Evolutionary conservation across 2,888 invertebrate species (phyloP).

Genomic region (Capitulum mitella): DNA sequence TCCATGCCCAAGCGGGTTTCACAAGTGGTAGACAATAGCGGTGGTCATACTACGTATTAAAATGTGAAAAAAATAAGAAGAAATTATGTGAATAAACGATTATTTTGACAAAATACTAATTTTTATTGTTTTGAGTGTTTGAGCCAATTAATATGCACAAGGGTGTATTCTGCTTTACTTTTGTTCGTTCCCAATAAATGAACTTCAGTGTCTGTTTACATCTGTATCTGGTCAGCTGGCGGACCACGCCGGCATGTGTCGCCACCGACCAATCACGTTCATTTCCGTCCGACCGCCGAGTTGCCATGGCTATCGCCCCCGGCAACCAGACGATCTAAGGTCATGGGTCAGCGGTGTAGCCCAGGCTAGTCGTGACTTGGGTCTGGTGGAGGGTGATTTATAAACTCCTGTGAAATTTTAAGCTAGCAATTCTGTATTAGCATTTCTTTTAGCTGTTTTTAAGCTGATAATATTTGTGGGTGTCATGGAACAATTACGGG

Average conservation of each 20-base stretch:
- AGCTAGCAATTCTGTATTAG: not conserved
- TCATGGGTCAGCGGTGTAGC: not conserved
- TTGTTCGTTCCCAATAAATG: too few relatives aligned
- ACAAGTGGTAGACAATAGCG: too few relatives aligned
- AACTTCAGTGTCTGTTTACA: too few relatives aligned
- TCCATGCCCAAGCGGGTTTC: too few relatives aligned
- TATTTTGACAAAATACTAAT: too few relatives aligned
- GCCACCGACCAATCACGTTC: not conserved
- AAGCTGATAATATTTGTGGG: not conserved
- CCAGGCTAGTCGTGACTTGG: not conserved
- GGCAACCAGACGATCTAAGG: not conserved
- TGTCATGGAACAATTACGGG: conserved; percentile 14
- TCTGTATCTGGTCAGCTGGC: not conserved
- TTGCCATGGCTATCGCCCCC: not conserved
- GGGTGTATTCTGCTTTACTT: too few relatives aligned
- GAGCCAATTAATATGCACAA: too few relatives aligned
- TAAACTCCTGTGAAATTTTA: not conserved
- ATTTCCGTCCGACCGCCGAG: not conserved
- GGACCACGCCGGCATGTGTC: not conserved
- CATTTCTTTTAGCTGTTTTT: not conserved
- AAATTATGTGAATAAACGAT: too few relatives aligned
- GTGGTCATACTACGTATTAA: too few relatives aligned
- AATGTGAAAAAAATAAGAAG: too few relatives aligned
- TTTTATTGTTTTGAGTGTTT: too few relatives aligned
- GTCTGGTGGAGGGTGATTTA: conserved; percentile 13